These are phyloP conservation scores for Peromyscus attwateri DNA, from an alignment of 2,797 vertebrate genomes.

Conservation along the genomic window DNA sequence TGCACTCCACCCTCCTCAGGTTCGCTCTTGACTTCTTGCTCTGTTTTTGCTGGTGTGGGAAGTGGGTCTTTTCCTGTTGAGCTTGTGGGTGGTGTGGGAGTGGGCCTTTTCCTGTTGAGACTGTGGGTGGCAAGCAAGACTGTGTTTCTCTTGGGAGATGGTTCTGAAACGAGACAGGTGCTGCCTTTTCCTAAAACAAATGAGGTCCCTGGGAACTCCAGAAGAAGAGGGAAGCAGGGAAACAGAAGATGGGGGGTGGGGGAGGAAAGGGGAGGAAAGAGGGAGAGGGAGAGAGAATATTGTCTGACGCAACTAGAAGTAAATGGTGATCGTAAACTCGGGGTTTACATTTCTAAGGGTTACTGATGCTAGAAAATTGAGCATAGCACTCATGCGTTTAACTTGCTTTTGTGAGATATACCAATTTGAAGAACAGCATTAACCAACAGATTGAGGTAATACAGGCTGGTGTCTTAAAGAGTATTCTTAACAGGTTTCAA, in stretches of 20 bases:
- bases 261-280: neutral
- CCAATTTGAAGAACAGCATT: neutral
- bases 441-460: neutral
- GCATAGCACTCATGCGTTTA: neutral
- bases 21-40: slow-evolving; percentile 28
- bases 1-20: slow-evolving; percentile 24
- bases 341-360: neutral
- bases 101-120: neutral
- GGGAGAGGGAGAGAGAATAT: neutral
- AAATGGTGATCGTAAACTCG: neutral
- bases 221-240: neutral
- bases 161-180: neutral
- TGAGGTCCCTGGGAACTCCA: neutral
- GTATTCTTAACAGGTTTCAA: neutral
- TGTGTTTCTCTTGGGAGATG: neutral
- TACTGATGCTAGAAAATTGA: neutral
- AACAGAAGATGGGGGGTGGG: neutral
- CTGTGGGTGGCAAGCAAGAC: neutral
- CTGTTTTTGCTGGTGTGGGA: neutral
- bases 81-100: neutral
- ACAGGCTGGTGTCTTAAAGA: neutral
- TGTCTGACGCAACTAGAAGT: neutral
- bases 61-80: neutral
- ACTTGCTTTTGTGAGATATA: neutral
- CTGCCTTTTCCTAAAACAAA: neutral